These are phyloP conservation scores for Caenorhabditis inopinata DNA, from an alignment of 1,140 invertebrate genomes.

Conservation along the genomic window DNA sequence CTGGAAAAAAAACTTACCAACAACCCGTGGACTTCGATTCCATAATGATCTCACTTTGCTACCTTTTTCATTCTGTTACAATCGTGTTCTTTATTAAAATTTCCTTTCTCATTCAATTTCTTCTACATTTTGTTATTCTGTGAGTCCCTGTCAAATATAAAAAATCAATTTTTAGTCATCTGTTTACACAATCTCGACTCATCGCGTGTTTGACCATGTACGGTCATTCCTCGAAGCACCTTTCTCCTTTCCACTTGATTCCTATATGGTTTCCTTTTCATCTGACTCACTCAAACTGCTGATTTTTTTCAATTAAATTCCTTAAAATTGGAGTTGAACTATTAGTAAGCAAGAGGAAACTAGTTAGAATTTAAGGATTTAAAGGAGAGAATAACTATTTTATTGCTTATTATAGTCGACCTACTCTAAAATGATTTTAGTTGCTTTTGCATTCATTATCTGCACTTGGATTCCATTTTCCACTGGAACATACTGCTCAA, in stretches of 20 bases:
- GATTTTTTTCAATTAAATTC: neutral
- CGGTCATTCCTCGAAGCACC: slow-evolving; percentile 22
- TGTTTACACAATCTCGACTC: neutral
- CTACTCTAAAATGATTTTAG: neutral
- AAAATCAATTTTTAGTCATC: neutral
- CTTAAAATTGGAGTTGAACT: neutral
- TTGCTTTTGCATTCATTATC: neutral
- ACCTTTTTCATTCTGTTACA: neutral
- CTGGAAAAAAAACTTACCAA: neutral
- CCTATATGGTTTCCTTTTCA: neutral
- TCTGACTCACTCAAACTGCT: neutral
- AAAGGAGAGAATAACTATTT: neutral
- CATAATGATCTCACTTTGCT: neutral
- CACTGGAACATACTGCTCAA: neutral
- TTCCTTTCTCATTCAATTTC: neutral
- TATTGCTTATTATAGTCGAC: neutral
- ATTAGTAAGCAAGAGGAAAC: neutral
- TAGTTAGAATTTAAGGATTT: neutral
- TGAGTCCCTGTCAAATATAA: neutral
- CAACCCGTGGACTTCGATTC: neutral
- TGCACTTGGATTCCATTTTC: neutral
- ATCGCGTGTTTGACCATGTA: slow-evolving; percentile 22
- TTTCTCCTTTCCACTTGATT: slow-evolving; percentile 11
- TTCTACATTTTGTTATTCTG: slow-evolving; percentile 2
- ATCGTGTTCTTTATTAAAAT: neutral